Percentiles rank a stretch among this genome's conserved stretches.
These are phyloP conservation scores for Otis tarda DNA, from an alignment of 2,113 vertebrate species.

Conservation along the genomic window DNA sequence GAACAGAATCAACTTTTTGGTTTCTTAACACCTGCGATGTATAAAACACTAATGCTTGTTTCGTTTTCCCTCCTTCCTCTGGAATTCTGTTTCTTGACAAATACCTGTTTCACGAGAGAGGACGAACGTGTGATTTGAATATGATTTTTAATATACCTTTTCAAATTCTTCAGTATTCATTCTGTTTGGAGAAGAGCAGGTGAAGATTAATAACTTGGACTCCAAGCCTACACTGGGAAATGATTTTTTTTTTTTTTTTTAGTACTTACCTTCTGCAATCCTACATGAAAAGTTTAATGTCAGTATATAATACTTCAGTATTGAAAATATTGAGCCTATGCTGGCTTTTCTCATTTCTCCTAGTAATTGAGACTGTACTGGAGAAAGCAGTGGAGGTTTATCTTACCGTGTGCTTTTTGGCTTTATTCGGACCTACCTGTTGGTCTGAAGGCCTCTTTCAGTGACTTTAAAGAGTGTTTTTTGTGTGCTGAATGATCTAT, in stretches of 20 bases:
- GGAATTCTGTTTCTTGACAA: background rate
- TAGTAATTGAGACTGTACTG: background rate
- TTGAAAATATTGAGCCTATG: background rate
- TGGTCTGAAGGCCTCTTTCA: background rate
- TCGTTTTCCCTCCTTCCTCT: background rate
- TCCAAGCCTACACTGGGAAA: background rate
- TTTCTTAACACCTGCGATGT: background rate
- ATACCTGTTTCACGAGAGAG: background rate
- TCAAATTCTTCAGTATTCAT: background rate
- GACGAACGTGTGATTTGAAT: rapidly evolving
- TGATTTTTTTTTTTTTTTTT: background rate
- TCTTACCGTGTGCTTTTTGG: rapidly evolving
- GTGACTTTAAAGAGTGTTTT: background rate
- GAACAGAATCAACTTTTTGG: background rate
- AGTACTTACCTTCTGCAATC: background rate
- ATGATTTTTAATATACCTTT: background rate
- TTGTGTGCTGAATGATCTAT: rapidly evolving
- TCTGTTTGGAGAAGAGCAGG: background rate
- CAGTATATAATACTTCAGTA: background rate
- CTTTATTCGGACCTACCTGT: background rate
- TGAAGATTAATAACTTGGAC: background rate
- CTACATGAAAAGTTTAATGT: background rate
- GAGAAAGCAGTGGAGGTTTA: background rate
- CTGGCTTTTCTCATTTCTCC: background rate
- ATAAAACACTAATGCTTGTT: background rate